phyloP scores from a whole-genome alignment of 1,140 invertebrate species.

The Bilobella aurantiaca region DNA sequence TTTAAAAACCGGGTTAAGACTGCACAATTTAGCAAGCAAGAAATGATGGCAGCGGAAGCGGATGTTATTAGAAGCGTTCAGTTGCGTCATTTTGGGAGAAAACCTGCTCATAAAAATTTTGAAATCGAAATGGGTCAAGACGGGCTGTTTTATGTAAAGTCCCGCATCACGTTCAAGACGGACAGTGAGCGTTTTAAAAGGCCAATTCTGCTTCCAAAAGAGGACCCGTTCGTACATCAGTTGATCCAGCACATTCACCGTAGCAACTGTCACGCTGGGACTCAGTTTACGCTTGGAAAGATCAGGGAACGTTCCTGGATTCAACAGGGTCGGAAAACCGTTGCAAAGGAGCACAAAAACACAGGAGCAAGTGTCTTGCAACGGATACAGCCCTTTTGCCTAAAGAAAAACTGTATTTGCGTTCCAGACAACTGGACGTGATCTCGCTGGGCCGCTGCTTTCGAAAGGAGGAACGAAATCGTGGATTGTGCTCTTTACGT shows the following conservation, averaged over 20 bases:
- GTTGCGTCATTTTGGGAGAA: background rate
- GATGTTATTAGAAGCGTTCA: background rate
- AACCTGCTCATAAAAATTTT: background rate
- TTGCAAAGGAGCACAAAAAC: constrained; percentile 6
- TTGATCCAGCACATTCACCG: background rate
- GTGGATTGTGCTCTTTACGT: constrained; percentile 40
- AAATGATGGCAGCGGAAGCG: background rate
- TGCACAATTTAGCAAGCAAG: background rate
- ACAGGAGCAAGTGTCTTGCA: background rate
- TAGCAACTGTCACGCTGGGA: background rate
- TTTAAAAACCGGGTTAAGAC: background rate
- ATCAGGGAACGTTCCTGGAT: constrained; percentile 10
- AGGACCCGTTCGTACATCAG: constrained; percentile 1
- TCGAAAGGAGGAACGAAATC: background rate
- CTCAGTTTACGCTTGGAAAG: background rate
- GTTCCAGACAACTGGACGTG: constrained; percentile 27
- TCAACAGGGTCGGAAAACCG: background rate
- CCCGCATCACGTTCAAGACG: background rate
- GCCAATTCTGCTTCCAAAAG: constrained; percentile 4
- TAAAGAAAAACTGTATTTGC: constrained; percentile 14
- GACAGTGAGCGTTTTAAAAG: constrained; percentile 2
- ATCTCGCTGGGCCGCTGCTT: constrained; percentile 22
- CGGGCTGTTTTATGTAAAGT: background rate
- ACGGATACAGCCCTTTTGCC: constrained; percentile 20
- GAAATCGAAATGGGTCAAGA: background rate